Conservation (phyloP, 2,113 vertebrate genomes). For the Phodopus roborovskii region DNA sequence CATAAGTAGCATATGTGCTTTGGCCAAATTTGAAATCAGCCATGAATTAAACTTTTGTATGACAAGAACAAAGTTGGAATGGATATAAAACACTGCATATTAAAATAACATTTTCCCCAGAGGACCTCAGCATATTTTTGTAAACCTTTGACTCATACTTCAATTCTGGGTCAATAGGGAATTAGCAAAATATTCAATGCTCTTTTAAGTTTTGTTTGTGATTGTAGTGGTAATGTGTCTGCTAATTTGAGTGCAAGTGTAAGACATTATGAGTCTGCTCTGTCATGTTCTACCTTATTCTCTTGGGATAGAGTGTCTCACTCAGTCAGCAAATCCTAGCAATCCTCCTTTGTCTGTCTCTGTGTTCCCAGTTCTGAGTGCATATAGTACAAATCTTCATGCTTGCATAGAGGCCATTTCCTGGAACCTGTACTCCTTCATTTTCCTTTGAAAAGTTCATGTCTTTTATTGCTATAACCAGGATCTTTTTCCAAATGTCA, state of each 20-base stretch:
- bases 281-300: neutral
- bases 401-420: neutral
- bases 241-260: neutral
- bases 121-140: slow-evolving; percentile 20
- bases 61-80: slow-evolving; percentile 34
- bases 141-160: neutral
- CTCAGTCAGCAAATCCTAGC: neutral
- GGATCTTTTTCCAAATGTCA: neutral
- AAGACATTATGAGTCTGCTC: neutral
- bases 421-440: neutral
- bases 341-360: neutral
- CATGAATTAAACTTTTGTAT: slow-evolving; percentile 74
- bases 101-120: neutral
- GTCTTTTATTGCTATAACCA: neutral
- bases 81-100: neutral
- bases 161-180: neutral
- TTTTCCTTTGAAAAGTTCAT: slow-evolving; percentile 29
- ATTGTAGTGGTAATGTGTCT: neutral
- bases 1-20: slow-evolving; percentile 50
- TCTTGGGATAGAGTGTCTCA: neutral
- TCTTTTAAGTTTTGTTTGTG: neutral
- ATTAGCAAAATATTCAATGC: neutral
- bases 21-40: slow-evolving; percentile 56
- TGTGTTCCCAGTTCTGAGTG: neutral
- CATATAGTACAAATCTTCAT: neutral